Evolutionary conservation across 2,888 invertebrate genomes (phyloP).

Genomic region (Dermolepida albohirtum): DNA sequence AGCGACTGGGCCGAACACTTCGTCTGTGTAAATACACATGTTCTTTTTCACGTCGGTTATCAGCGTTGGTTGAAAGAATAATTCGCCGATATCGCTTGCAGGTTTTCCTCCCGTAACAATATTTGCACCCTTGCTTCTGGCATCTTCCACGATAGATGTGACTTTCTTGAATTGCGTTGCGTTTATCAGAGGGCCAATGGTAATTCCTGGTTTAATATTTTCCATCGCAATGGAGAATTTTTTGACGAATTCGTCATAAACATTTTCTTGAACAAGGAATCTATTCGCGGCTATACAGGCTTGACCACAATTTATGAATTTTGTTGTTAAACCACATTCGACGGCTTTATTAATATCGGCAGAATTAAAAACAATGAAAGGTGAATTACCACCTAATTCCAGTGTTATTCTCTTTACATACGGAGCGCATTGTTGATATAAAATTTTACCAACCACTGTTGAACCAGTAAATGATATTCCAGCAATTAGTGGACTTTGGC

Average conservation of each 20-base stretch:
- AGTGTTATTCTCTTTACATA: conserved; percentile 90
- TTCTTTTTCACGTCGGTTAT: conserved; percentile 80
- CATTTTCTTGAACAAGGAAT: conserved; percentile 70
- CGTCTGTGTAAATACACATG: conserved; percentile 87
- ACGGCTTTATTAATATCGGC: conserved; percentile 91
- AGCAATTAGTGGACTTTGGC: conserved; percentile 83
- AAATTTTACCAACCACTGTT: conserved; percentile 89
- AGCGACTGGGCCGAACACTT: conserved; percentile 97
- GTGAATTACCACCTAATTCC: conserved; percentile 98
- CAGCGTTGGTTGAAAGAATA: conserved; percentile 91
- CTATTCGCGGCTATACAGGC: conserved; percentile 94
- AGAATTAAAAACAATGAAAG: conserved; percentile 94
- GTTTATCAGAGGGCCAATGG: conserved; percentile 94
- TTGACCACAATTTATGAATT: conserved; percentile 97
- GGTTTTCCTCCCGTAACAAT: conserved; percentile 82
- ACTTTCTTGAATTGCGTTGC: conserved; percentile 86
- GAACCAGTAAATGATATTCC: conserved; percentile 97
- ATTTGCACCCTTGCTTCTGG: conserved; percentile 85
- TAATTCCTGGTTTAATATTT: conserved; percentile 76
- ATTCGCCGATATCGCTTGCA: conserved; percentile 74
- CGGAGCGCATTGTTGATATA: conserved; percentile 85
- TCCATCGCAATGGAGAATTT: conserved; percentile 77
- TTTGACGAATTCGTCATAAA: conserved; percentile 84
- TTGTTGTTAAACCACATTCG: conserved; percentile 87
- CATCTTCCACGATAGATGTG: conserved; percentile 84